These are phyloP conservation scores for Leucopsar rothschildi DNA, from an alignment of 2,113 vertebrate genomes.

Conservation along the genomic window DNA sequence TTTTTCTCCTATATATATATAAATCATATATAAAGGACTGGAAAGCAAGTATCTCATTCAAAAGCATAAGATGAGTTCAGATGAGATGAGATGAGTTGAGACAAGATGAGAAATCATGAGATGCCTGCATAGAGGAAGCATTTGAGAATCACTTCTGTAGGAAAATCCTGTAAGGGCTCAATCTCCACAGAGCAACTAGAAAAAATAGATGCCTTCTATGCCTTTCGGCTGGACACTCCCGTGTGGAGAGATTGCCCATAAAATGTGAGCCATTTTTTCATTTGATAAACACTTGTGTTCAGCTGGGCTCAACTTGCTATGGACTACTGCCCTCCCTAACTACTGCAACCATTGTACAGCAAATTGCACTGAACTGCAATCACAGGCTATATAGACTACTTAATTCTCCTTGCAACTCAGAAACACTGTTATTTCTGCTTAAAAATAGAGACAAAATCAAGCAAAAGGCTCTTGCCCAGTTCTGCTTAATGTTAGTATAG, in stretches of 20 bases:
- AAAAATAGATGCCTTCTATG: neutral
- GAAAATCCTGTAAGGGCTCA: neutral
- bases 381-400: neutral
- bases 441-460: neutral
- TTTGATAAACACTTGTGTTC: neutral
- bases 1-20: neutral
- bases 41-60: neutral
- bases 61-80: neutral
- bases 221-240: neutral
- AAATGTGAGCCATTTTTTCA: neutral
- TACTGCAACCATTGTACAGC: neutral
- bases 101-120: neutral
- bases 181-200: neutral
- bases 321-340: neutral
- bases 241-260: neutral
- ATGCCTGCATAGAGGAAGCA: fast-evolving
- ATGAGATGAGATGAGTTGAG: neutral
- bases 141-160: neutral
- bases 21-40: neutral
- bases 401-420: neutral
- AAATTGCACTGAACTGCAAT: neutral
- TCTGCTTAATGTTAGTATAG: neutral
- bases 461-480: neutral
- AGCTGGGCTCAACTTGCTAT: neutral
- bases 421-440: neutral